Conservation (phyloP, 2,888 invertebrate species). For the Drosophila kokeensis region DNA sequence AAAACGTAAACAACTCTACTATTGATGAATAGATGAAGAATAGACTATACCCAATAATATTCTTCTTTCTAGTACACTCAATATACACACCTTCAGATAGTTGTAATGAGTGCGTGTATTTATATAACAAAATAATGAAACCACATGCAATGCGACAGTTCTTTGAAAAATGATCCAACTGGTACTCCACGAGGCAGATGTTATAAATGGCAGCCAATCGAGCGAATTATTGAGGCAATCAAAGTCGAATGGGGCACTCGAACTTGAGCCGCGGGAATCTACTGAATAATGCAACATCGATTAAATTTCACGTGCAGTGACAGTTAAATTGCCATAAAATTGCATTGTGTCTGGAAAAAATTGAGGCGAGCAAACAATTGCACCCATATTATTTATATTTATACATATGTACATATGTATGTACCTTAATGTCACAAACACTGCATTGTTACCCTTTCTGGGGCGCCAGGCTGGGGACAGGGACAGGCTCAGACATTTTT, state of each 20-base stretch:
- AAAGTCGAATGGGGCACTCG: background rate
- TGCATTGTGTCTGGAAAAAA: slow-evolving; percentile 46
- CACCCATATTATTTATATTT: slow-evolving; percentile 36
- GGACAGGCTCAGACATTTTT: slow-evolving; percentile 24
- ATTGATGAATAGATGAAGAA: background rate
- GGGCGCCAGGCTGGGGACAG: slow-evolving; percentile 2
- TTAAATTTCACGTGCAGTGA: slow-evolving; percentile 26
- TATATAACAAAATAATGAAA: slow-evolving; percentile 27
- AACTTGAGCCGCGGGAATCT: background rate
- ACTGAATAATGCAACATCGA: slow-evolving; percentile 43
- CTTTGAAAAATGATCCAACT: slow-evolving; percentile 22
- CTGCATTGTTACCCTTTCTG: background rate
- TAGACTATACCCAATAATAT: background rate
- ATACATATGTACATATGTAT: no score
- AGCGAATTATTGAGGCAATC: slow-evolving; percentile 30
- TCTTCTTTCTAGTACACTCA: background rate
- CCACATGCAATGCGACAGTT: slow-evolving; percentile 41
- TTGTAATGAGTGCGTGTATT: slow-evolving; percentile 9
- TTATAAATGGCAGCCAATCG: slow-evolving; percentile 52
- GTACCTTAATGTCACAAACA: slow-evolving; percentile 18
- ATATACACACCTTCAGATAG: background rate
- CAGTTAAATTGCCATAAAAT: slow-evolving; percentile 69
- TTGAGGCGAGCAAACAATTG: background rate
- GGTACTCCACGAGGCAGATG: slow-evolving; percentile 24
- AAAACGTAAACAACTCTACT: no score